Base-by-base conservation (phyloP, 2,797 vertebrate genomes). In the Lagodon rhomboides region DNA sequence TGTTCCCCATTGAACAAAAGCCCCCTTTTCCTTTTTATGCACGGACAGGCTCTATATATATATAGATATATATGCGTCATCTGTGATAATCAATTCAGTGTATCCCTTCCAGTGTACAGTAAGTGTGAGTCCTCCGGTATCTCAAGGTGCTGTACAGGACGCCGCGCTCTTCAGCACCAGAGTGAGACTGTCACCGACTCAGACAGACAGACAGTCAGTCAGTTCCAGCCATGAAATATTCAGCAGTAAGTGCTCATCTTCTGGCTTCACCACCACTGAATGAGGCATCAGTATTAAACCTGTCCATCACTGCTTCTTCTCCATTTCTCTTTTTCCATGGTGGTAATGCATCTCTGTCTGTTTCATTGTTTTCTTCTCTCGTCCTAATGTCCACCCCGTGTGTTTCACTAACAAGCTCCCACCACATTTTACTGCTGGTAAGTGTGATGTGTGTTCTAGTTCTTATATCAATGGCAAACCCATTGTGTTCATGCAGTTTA, bases 181-280 rank as follows among this genome's bases (percentile, higher is more conserved):
- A 74, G 90, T 80, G 81, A 93, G 79, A 87, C 68, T 74, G 27
- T 81, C 84, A 85, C 51, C 75, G 80, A 82, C 68, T 73, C 73
- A 87, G 74, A 64, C 50, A 60, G 60, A 63, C 70, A 72, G 49
- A 3, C 80, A 74, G 62, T 65, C 79, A 73, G 51, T 91, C 87
- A 89, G 72, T 84, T 89, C 83, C 68, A 83, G 72, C 60, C 84
- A 93, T 94, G 81, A 95, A 94, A 94, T 94, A 94, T 94, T 93
- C 80, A 95, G 80, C 75, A 92, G 89, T 78, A 85, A 86, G 83
- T 77, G 82, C 88, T 85, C 85, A 90, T 92, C 86, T 84, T 73
- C 66, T 75, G 85, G 43, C 70, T 78, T 80, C 76, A 75, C 73
- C 65, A 62, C 68, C 80, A 59, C 61, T 69, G 56, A 84, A 71